Conservation (phyloP, 2,113 vertebrate species). For the Clarias macrocephalus region DNA sequence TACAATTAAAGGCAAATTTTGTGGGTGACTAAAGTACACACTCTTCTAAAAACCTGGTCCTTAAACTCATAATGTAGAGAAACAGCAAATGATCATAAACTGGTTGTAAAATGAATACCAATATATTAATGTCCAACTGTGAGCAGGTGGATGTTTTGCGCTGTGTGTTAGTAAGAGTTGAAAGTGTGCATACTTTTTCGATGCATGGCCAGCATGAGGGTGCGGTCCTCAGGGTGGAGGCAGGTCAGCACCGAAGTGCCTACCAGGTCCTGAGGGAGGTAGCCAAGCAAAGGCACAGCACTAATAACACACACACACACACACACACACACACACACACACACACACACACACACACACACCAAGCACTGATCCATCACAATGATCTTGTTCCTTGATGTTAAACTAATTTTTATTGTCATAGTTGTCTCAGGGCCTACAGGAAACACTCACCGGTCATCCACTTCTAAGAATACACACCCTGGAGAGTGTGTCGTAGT, state of each 20-base stretch:
- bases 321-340: conserved; percentile 24
- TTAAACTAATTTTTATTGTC: background rate
- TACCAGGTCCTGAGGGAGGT: conserved; percentile 88
- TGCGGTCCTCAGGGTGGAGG: conserved; percentile 83
- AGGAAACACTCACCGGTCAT: conserved; percentile 78
- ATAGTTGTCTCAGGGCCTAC: background rate
- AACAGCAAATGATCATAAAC: background rate
- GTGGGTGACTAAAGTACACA: background rate
- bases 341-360: conserved; percentile 17
- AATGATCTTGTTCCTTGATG: background rate
- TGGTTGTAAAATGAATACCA: background rate
- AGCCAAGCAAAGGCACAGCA: conserved; percentile 88
- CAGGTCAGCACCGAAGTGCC: conserved; percentile 81
- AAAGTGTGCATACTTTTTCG: conserved; percentile 74
- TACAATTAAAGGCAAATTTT: background rate
- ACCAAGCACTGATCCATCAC: background rate
- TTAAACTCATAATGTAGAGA: background rate
- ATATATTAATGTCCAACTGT: background rate
- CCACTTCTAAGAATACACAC: conserved; percentile 89
- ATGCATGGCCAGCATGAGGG: conserved; percentile 83
- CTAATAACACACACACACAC: conserved; percentile 66
- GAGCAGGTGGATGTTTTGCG: background rate
- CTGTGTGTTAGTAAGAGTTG: background rate
- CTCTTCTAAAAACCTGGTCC: background rate
- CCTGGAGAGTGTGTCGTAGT: conserved; percentile 89